Evolutionary conservation across 2,113 vertebrate species (phyloP).

Genomic region (Upupa epops): DNA sequence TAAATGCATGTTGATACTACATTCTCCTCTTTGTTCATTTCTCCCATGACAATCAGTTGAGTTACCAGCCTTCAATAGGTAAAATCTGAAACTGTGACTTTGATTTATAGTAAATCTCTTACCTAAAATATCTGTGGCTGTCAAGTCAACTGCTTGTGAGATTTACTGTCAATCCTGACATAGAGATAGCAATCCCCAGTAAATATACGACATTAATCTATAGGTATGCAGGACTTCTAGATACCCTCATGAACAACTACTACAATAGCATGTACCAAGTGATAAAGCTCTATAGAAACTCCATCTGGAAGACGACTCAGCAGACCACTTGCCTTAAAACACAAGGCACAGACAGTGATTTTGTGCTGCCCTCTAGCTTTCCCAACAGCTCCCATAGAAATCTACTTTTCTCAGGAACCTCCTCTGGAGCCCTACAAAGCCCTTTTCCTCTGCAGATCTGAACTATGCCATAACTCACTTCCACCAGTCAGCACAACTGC

Average conservation of each 20-base stretch:
- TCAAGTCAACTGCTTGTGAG: not conserved
- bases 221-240: not conserved
- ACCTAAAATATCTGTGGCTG: not conserved
- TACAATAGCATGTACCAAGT: not conserved
- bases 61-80: not conserved
- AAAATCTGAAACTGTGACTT: not conserved
- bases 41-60: not conserved
- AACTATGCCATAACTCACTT: not conserved
- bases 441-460: rapidly evolving
- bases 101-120: not conserved
- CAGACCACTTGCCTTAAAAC: not conserved
- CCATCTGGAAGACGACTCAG: not conserved
- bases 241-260: not conserved
- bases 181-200: not conserved
- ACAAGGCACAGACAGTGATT: not conserved
- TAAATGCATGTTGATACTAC: not conserved
- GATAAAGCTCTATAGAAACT: not conserved
- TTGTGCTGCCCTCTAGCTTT: not conserved
- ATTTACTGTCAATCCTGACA: not conserved
- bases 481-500: not conserved
- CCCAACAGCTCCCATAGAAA: not conserved
- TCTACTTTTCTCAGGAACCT: not conserved
- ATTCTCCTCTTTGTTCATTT: not conserved
- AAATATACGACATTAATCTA: not conserved
- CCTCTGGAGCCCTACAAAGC: not conserved